A percentile compares a stretch with the other conserved stretches of the same genome.
Conservation (phyloP, 2,888 invertebrate species). For the Rhamphomyia laevipes region DNA sequence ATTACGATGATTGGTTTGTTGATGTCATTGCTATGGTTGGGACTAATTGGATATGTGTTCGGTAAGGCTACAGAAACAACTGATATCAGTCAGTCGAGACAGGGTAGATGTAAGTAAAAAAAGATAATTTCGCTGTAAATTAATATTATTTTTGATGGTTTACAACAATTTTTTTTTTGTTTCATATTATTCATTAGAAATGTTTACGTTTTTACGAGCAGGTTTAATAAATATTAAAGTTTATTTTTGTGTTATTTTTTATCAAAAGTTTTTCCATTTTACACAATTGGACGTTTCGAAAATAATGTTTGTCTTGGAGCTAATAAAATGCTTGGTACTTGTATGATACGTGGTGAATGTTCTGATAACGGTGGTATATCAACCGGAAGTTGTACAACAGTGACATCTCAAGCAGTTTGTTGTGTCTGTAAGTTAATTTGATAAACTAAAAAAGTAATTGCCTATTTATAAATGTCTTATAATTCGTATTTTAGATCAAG, state of each 20-base stretch:
- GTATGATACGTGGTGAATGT: slow-evolving; percentile 66
- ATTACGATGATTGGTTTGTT: neutral
- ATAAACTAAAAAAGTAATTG: neutral
- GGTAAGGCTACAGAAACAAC: slow-evolving; percentile 15
- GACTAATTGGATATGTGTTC: slow-evolving; percentile 17
- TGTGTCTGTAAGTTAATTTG: slow-evolving; percentile 57
- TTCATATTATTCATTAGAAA: neutral
- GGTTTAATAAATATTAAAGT: no score
- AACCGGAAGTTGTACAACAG: slow-evolving; percentile 59
- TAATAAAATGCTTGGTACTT: slow-evolving; percentile 59
- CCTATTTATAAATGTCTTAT: neutral
- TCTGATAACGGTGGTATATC: slow-evolving; percentile 54
- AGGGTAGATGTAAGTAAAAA: slow-evolving; percentile 15
- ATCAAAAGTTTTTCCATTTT: slow-evolving; percentile 50
- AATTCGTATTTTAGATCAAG: slow-evolving; percentile 45
- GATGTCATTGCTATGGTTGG: slow-evolving; percentile 5
- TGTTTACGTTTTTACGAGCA: neutral
- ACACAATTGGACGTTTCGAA: slow-evolving; percentile 64
- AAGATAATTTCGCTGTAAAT: no score
- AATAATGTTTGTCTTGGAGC: slow-evolving; percentile 56
- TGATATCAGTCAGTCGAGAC: slow-evolving; percentile 8
- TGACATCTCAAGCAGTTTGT: slow-evolving; percentile 58
- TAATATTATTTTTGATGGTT: no score
- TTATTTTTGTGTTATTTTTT: neutral
- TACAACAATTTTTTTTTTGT: neutral